These are phyloP conservation scores for Melanotaenia trifasciata DNA, from an alignment of 2,797 vertebrate species.

Conservation along the genomic window DNA sequence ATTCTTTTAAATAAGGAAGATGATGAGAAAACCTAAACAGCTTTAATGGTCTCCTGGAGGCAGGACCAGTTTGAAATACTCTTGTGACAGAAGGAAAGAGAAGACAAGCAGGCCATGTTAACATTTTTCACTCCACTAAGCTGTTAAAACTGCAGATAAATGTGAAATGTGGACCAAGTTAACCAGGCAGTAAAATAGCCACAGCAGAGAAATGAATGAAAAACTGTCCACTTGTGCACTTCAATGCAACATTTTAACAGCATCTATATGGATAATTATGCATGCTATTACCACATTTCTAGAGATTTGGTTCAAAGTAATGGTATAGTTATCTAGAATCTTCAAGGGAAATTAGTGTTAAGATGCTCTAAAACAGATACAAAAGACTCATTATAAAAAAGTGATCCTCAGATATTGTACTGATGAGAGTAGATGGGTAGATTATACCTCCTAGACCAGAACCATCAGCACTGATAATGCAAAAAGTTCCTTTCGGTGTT, in stretches of 20 bases:
- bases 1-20: too few species aligned
- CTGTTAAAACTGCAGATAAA: slow-evolving; percentile 16
- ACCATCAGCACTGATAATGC: not conserved
- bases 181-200: not conserved
- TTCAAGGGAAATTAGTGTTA: not conserved
- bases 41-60: slow-evolving; percentile 1
- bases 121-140: slow-evolving; percentile 9
- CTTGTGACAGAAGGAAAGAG: slow-evolving; percentile 30
- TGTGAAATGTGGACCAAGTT: slow-evolving; percentile 7
- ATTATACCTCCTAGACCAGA: not conserved
- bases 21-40: not conserved
- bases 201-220: not conserved
- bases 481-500: not conserved
- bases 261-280: not conserved
- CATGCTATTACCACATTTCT: not conserved
- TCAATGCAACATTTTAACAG: not conserved
- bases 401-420: not conserved
- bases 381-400: not conserved
- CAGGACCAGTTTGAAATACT: slow-evolving; percentile 12
- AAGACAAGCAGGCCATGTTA: not conserved
- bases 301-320: not conserved
- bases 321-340: not conserved
- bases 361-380: not conserved
- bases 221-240: not conserved
- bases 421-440: not conserved